Evolutionary conservation across 2,797 vertebrate species (phyloP).

Genomic region (Enteromius unitaeniatus): DNA sequence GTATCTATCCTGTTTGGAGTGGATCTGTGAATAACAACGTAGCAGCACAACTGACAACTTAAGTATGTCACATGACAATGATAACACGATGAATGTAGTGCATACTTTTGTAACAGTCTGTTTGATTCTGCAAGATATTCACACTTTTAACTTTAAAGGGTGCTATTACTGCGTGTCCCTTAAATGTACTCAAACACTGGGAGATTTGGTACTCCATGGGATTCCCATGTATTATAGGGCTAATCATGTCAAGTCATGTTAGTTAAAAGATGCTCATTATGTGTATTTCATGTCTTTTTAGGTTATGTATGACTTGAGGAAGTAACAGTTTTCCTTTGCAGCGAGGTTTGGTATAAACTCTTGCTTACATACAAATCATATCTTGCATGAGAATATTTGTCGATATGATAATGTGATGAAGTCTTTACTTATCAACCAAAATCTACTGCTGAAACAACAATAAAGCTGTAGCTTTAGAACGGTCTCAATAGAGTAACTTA

Average conservation of each 20-base stretch:
- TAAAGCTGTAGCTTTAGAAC: conserved; percentile 37
- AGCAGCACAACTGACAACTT: not conserved
- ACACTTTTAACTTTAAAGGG: not conserved
- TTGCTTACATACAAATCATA: conserved; percentile 19
- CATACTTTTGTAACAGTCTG: not conserved
- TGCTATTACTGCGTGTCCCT: conserved; percentile 20
- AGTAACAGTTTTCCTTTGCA: conserved; percentile 28
- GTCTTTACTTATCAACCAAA: conserved; percentile 11
- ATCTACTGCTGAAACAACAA: conserved; percentile 28
- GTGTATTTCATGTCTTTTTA: conserved; percentile 29
- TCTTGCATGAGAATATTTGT: conserved; percentile 59
- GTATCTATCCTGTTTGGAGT: not conserved
- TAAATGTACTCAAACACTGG: not conserved
- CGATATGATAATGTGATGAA: conserved; percentile 36
- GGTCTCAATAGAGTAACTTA: not conserved
- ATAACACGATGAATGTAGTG: not conserved
- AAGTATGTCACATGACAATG: not conserved
- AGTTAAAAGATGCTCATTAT: conserved; percentile 19
- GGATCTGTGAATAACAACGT: not conserved
- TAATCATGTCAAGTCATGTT: conserved; percentile 25
- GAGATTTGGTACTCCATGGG: not conserved
- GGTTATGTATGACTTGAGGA: conserved; percentile 43
- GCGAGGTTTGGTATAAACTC: conserved; percentile 27
- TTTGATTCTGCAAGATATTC: not conserved
- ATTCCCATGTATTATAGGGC: conserved; percentile 26